A percentile compares a stretch with the other conserved stretches of the same genome.
These are phyloP conservation scores for Stichodactyla mertensii DNA, from an alignment of 64 coral and sea anemone genomes.

Conservation along the genomic window DNA sequence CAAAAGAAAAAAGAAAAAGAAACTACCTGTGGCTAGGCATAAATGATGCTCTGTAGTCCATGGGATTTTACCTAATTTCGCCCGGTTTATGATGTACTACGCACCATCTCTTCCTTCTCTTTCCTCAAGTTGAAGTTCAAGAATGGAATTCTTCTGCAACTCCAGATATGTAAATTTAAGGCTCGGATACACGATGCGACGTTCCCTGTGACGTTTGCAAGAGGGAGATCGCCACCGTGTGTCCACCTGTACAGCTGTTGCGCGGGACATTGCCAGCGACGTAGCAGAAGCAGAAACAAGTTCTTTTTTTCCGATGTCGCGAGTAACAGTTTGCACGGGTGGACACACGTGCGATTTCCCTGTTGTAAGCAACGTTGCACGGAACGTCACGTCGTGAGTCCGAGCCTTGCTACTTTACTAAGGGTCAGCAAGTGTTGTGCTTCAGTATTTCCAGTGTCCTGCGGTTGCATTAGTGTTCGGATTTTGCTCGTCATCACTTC, in stretches of 20 bases:
- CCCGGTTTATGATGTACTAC: not conserved
- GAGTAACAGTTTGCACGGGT: no score
- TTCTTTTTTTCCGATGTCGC: no score
- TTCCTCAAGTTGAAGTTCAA: not conserved
- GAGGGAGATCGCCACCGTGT: no score
- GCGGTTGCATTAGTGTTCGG: not conserved
- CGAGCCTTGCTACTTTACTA: not conserved
- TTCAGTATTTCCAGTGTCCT: not conserved
- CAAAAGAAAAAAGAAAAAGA: slow-evolving; percentile 76
- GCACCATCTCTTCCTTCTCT: not conserved
- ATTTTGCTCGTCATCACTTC: not conserved
- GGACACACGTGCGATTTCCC: no score
- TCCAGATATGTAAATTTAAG: not conserved
- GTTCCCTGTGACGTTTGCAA: no score
- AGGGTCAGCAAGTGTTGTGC: not conserved
- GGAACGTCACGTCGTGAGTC: no score
- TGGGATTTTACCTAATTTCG: not conserved
- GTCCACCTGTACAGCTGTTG: no score
- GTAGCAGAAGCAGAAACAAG: no score
- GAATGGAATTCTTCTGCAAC: not conserved
- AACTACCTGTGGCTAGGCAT: slow-evolving; percentile 54
- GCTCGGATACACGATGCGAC: no score
- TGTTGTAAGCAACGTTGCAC: no score
- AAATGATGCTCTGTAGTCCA: slow-evolving; percentile 37
- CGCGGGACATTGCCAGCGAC: no score